phyloP scores from a whole-genome alignment of 2,888 invertebrate genomes.

The Diadegma fenestrale region DNA sequence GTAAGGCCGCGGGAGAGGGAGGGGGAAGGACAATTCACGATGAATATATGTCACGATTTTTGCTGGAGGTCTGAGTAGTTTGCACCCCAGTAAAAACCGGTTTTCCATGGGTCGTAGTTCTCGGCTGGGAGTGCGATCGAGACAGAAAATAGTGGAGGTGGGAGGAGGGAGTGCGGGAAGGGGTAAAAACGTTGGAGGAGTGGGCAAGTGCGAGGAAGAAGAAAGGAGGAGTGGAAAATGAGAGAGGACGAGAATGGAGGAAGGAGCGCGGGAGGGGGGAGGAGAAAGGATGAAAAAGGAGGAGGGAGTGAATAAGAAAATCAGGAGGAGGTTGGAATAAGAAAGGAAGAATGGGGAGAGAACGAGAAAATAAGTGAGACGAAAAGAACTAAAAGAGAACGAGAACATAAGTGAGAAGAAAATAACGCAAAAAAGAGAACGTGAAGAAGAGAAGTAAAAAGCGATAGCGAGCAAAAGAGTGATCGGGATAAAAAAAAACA shows the following conservation, averaged over 20 bases:
- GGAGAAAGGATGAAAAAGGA: background rate
- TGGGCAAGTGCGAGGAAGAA: background rate
- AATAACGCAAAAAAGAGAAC: background rate
- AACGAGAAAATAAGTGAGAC: background rate
- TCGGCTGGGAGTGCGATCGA: constrained; percentile 26
- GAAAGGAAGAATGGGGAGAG: background rate
- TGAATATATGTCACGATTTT: constrained; percentile 53
- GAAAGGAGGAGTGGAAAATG: background rate
- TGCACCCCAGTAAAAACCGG: constrained; percentile 67
- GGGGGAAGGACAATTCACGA: background rate
- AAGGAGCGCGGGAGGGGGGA: constrained; percentile 39
- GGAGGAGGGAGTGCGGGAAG: background rate
- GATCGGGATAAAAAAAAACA: background rate
- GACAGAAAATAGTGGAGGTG: background rate
- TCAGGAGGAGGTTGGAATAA: background rate
- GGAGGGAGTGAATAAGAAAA: background rate
- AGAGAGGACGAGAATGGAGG: constrained; percentile 14
- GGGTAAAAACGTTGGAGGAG: background rate
- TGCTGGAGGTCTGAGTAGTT: constrained; percentile 63
- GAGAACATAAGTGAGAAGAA: background rate
- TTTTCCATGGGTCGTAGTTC: constrained; percentile 57
- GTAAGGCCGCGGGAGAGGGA: background rate
- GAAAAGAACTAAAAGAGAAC: constrained; percentile 2
- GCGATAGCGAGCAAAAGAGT: constrained; percentile 1
- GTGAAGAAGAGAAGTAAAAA: background rate